Evolutionary conservation across 2,113 vertebrate species (phyloP), one percentile per base, ranked within the genome.

Genomic region (Ageneiosus marmoratus): DNA sequence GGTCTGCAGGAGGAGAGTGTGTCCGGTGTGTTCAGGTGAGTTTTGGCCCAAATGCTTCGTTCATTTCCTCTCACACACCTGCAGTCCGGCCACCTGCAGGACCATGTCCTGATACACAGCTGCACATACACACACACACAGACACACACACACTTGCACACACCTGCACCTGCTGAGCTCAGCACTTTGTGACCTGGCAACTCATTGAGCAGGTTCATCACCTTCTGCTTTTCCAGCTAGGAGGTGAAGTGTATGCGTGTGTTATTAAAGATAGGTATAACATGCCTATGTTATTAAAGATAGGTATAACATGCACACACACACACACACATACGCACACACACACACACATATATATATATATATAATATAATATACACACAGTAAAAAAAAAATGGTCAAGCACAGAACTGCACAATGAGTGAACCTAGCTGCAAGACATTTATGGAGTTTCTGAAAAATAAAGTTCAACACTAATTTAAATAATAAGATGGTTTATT

Each of bases 141-240:
- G 37, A 51, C 74, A 65, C 34, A 53, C 60, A 78, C 77, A 80
- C 73, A 77, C 41, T 34, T 10, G 29, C 69, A 78, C 67, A 79
- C 81, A 65, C 56, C 75, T 80, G 73, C 58, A 77, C 79, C 75
- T 77, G 69, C 82, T 81, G 72, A 46, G n/a, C 56, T 55, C 81
- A 85, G 77, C 86, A 85, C 29, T 84, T 85, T 74, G 55, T 10
- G 8, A 56, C 83, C 46, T 83, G 84, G 77, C 81, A 80, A 73
- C 46, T 46, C n/a, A 32, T 5, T 46, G 34, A 72, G 80, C 53
- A 85, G 82, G 77, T 81, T 77, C 55, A 81, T 78, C 55, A 65
- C 83, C 77, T 85, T 74, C 70, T 77, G 55, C 18, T 65, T 5
- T 63, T 74, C 46, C n/a, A 74, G 70, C 46, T 65, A 63, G 53